A percentile compares a stretch with the other conserved stretches of the same genome.
phyloP scores from a whole-genome alignment of 2,888 invertebrate species.

The Aelia acuminata region DNA sequence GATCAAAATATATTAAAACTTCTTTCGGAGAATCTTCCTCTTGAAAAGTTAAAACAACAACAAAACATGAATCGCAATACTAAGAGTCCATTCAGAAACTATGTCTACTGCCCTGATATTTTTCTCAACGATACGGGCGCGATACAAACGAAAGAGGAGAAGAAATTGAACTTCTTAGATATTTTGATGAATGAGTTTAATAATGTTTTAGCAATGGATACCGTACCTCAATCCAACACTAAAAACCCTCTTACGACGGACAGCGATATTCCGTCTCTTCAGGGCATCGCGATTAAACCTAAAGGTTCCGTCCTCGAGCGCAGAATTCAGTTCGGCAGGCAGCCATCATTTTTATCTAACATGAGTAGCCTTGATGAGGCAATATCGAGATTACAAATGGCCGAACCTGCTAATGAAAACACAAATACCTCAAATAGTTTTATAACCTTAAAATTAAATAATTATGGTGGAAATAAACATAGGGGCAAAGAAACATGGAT shows the following conservation, averaged over 20 bases:
- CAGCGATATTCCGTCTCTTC: not conserved
- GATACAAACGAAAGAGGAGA: not conserved
- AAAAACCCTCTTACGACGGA: not conserved
- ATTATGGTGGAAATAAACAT: not conserved
- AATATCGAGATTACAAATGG: not conserved
- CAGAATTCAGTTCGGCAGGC: not conserved
- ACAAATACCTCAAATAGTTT: not conserved
- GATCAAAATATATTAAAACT: slow-evolving; percentile 56
- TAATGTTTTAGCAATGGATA: not conserved
- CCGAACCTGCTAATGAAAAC: not conserved
- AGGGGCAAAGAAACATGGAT: not conserved
- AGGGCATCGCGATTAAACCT: not conserved
- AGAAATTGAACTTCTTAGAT: not conserved
- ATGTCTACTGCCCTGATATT: not conserved
- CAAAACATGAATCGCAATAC: not conserved
- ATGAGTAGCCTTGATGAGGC: not conserved
- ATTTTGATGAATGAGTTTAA: slow-evolving; percentile 28
- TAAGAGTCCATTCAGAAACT: not conserved
- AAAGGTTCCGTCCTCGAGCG: not conserved
- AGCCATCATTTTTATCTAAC: not conserved
- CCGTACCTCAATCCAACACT: not conserved
- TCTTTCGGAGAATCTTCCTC: slow-evolving; percentile 41
- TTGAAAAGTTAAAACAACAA: slow-evolving; percentile 42
- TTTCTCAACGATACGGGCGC: not conserved
- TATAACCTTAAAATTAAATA: not conserved